These are phyloP conservation scores for Camptogramma bilineatum DNA, from an alignment of 2,888 invertebrate genomes.

Conservation along the genomic window DNA sequence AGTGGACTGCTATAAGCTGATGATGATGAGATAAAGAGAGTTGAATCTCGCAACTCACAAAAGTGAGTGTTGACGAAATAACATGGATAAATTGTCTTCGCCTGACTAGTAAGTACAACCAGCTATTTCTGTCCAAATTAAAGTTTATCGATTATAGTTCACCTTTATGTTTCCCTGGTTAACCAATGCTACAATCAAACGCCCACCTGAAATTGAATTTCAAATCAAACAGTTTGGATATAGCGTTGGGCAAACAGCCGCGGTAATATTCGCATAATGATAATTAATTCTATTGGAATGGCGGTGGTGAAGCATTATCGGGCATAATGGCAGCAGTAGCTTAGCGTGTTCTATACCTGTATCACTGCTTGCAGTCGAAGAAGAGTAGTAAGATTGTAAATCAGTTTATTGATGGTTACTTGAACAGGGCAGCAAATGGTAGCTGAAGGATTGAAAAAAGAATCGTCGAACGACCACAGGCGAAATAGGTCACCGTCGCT, in stretches of 20 bases:
- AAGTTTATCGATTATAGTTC: not conserved
- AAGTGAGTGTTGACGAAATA: no score
- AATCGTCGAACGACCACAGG: no score
- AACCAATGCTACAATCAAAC: not conserved
- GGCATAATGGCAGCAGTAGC: conserved; percentile 8
- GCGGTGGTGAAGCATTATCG: conserved; percentile 6
- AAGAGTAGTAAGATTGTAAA: not conserved
- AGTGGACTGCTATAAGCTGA: no score
- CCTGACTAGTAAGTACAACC: not conserved
- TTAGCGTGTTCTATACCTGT: not conserved
- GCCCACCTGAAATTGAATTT: conserved; percentile 17
- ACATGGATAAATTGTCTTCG: not conserved
- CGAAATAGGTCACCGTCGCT: no score
- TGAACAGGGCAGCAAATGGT: no score
- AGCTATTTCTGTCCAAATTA: not conserved
- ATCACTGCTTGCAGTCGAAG: not conserved
- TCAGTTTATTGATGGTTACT: not conserved
- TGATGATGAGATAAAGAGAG: no score
- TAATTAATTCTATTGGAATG: conserved; percentile 23
- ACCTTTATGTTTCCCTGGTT: not conserved
- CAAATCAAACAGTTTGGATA: conserved; percentile 16
- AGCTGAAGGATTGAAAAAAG: no score
- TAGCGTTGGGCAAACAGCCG: conserved; percentile 26
- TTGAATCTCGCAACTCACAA: no score
- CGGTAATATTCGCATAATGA: conserved; percentile 25